phyloP scores from a whole-genome alignment of 2,888 invertebrate genomes.

The Latrodectus hesperus region DNA sequence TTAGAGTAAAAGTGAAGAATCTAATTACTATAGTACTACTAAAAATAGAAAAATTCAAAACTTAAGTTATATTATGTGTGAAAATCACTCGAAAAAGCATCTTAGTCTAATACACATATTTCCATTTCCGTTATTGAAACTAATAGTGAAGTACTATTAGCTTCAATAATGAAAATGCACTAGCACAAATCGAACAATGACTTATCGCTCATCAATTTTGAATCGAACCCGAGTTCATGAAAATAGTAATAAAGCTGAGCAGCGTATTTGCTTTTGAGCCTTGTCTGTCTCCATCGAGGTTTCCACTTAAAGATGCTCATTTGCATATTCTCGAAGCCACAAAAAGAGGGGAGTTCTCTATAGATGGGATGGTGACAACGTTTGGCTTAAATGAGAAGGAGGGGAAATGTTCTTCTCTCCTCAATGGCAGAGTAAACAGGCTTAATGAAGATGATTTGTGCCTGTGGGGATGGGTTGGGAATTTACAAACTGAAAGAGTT shows the following conservation, averaged over 20 bases:
- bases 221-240: constrained; percentile 12
- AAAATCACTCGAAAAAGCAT: too few relatives aligned
- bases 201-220: constrained; percentile 13
- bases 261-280: constrained; percentile 14
- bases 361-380: background rate
- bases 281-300: background rate
- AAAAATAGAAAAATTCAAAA: too few relatives aligned
- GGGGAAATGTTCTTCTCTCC: constrained; percentile 18
- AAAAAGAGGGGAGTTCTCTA: constrained; percentile 20
- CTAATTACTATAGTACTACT: too few relatives aligned
- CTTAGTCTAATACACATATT: too few relatives aligned
- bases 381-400: background rate
- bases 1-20: too few relatives aligned
- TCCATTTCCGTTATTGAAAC: too few relatives aligned
- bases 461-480: background rate
- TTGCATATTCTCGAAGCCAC: constrained; percentile 51
- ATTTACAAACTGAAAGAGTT: constrained; percentile 25
- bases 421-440: constrained; percentile 54
- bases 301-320: constrained; percentile 37
- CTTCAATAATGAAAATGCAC: too few relatives aligned
- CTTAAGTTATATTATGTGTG: too few relatives aligned
- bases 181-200: too few relatives aligned
- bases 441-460: constrained; percentile 55
- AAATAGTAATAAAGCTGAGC: background rate
- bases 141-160: too few relatives aligned